Evolutionary conservation across 2,113 vertebrate species (phyloP).

Genomic region (Parotia lawesii): DNA sequence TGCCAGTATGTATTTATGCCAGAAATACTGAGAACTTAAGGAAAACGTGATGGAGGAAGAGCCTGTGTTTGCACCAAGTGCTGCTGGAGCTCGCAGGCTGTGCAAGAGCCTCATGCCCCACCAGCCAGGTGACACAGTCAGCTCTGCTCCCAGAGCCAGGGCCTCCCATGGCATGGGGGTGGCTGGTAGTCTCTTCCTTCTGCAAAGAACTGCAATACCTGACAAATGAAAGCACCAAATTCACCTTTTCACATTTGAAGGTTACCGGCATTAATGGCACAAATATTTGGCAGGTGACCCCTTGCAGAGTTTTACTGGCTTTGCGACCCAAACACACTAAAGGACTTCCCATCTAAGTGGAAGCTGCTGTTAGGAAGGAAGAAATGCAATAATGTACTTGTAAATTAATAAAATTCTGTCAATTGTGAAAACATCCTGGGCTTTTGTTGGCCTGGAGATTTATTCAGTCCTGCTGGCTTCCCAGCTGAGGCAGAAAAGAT

Average conservation of each 20-base stretch:
- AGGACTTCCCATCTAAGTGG: neutral
- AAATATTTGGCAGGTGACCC: neutral
- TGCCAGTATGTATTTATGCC: neutral
- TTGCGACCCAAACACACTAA: neutral
- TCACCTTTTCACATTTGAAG: neutral
- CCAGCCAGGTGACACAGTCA: neutral
- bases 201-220: neutral
- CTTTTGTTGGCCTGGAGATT: slow-evolving; percentile 29
- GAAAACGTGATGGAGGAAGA: neutral
- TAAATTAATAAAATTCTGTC: slow-evolving; percentile 32
- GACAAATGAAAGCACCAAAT: neutral
- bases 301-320: neutral
- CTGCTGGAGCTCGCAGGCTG: neutral
- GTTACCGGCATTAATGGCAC: neutral
- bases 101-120: neutral
- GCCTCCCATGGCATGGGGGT: neutral
- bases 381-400: neutral
- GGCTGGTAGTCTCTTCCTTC: neutral
- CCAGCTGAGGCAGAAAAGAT: slow-evolving; percentile 32
- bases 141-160: neutral
- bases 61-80: neutral
- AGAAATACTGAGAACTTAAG: neutral
- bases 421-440: slow-evolving; percentile 8
- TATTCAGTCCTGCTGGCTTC: slow-evolving; percentile 36
- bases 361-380: neutral